Evolutionary conservation across 2,888 invertebrate genomes (phyloP).

Genomic region (Ferdinandea cuprea): DNA sequence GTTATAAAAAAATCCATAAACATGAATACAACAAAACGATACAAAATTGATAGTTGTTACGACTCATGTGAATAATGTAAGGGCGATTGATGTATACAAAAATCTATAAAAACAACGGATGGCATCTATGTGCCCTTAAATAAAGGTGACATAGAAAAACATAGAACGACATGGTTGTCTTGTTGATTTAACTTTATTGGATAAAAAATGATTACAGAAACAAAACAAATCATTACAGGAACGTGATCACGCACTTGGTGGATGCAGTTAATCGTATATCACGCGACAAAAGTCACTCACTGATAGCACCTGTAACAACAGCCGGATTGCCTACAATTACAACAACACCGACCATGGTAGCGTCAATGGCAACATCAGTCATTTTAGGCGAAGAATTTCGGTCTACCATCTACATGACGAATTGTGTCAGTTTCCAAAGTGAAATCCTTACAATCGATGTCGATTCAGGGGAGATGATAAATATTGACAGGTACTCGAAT

Average conservation of each 20-base stretch:
- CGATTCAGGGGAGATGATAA: constrained; percentile 60
- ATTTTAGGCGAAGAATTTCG: constrained; percentile 54
- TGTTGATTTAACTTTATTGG: too few species aligned
- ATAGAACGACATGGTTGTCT: too few species aligned
- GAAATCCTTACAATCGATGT: constrained; percentile 69
- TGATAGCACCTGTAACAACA: constrained; percentile 20
- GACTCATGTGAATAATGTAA: too few species aligned
- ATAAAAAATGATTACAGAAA: constrained; percentile 4
- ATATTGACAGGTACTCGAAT: constrained; percentile 61
- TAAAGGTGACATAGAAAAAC: constrained; percentile 30
- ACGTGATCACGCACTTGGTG: constrained; percentile 50
- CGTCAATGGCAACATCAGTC: constrained; percentile 44
- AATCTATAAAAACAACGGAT: constrained; percentile 15
- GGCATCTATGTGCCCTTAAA: constrained; percentile 14
- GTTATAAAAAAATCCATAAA: background rate
- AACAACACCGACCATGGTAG: constrained; percentile 38
- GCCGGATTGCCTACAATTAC: constrained; percentile 16
- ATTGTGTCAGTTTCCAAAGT: constrained; percentile 67
- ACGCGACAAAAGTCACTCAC: constrained; percentile 50
- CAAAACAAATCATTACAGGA: constrained; percentile 52
- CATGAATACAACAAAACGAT: background rate
- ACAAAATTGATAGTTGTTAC: too few species aligned
- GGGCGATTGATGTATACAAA: too few species aligned
- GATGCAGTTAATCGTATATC: constrained; percentile 56
- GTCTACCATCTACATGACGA: constrained; percentile 63